Conservation (phyloP, 2,113 vertebrate genomes). For the Sebastes fasciatus region DNA sequence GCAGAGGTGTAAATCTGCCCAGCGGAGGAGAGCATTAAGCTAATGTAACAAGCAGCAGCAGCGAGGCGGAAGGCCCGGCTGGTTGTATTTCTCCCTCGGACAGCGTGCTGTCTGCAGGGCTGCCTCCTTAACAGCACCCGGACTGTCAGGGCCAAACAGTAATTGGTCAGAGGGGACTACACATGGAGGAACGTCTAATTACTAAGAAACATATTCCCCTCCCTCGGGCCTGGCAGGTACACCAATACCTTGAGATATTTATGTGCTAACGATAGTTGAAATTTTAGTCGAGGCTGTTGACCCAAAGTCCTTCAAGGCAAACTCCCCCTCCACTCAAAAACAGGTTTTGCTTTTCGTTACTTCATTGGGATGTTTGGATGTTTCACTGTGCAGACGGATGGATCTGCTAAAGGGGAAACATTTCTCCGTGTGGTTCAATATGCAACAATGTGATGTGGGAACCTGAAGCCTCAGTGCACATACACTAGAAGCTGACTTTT, state of each 20-base stretch:
- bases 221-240: background rate
- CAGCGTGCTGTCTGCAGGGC: slow-evolving; percentile 33
- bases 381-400: background rate
- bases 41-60: slow-evolving; percentile 42
- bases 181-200: slow-evolving; percentile 50
- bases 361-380: background rate
- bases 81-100: slow-evolving; percentile 55
- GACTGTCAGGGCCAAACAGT: slow-evolving; percentile 47
- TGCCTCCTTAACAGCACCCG: slow-evolving; percentile 27
- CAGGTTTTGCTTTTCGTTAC: background rate
- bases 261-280: background rate
- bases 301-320: background rate
- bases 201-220: slow-evolving; percentile 22
- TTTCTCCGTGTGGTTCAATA: background rate
- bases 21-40: slow-evolving; percentile 51
- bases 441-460: background rate
- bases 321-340: background rate
- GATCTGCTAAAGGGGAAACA: background rate
- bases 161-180: slow-evolving; percentile 59
- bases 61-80: slow-evolving; percentile 28
- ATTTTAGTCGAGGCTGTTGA: background rate
- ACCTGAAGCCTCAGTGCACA: background rate
- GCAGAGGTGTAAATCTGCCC: slow-evolving; percentile 60
- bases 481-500: background rate
- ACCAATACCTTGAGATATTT: background rate